Conservation (phyloP, 2,797 vertebrate genomes). For the Schizothorax lantsangensis region DNA sequence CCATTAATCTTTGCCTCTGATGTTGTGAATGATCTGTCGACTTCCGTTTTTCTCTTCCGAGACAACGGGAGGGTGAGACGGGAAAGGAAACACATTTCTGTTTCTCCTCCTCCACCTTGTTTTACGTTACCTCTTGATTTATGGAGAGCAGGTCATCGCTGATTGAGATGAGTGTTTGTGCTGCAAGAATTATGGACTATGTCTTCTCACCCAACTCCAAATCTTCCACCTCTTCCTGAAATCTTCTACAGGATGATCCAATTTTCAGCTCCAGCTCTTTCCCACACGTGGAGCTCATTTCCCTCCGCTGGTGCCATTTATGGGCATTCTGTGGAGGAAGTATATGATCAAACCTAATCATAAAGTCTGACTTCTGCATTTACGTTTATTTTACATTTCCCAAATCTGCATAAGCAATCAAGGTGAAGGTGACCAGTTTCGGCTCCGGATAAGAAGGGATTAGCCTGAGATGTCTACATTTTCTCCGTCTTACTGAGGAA, state of each 20-base stretch:
- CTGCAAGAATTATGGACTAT: slow-evolving; percentile 30
- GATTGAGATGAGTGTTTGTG: slow-evolving; percentile 25
- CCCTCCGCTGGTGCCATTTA: slow-evolving; percentile 23
- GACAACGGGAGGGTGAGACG: not conserved
- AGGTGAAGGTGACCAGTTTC: slow-evolving; percentile 57
- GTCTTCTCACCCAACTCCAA: slow-evolving; percentile 7
- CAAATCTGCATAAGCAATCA: slow-evolving; percentile 64
- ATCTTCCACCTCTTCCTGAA: slow-evolving; percentile 7
- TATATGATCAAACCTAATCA: not conserved
- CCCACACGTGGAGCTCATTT: slow-evolving; percentile 28
- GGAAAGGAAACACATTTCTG: not conserved
- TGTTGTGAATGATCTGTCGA: slow-evolving; percentile 42
- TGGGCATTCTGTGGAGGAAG: not conserved
- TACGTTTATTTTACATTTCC: slow-evolving; percentile 51
- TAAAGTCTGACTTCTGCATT: not conserved
- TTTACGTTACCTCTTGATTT: slow-evolving; percentile 26
- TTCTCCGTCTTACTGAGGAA: not conserved
- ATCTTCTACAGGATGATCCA: slow-evolving; percentile 18
- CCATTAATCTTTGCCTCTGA: slow-evolving; percentile 42
- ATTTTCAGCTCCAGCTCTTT: slow-evolving; percentile 27
- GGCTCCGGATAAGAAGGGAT: not conserved
- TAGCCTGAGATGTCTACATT: not conserved
- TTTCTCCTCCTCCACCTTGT: slow-evolving; percentile 22
- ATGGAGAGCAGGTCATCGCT: slow-evolving; percentile 12
- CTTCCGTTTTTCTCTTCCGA: slow-evolving; percentile 25